Conservation (phyloP, 2,888 invertebrate genomes). For the Ichneumoninae sp. region DNA sequence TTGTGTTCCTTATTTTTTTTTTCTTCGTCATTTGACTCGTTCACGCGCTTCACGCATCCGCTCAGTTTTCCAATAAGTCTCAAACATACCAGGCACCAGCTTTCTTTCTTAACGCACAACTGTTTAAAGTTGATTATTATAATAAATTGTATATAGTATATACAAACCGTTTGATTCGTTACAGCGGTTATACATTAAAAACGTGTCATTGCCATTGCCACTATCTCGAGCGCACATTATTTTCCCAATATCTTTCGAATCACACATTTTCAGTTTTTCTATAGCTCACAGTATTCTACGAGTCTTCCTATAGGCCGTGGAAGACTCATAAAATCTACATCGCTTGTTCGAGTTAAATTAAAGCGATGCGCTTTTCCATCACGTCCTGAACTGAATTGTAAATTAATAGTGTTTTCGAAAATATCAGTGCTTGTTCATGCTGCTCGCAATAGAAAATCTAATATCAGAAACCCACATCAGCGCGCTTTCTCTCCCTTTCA, state of each 20-base stretch:
- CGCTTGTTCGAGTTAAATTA: slow-evolving; percentile 16
- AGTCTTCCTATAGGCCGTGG: slow-evolving; percentile 62
- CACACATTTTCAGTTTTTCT: slow-evolving; percentile 50
- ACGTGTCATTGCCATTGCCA: slow-evolving; percentile 68
- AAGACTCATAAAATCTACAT: slow-evolving; percentile 52
- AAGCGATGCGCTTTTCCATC: not conserved
- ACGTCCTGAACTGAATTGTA: slow-evolving; percentile 1
- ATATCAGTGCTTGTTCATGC: slow-evolving; percentile 14
- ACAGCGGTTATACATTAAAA: slow-evolving; percentile 74
- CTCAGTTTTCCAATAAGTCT: slow-evolving; percentile 38
- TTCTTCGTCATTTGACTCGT: slow-evolving; percentile 47
- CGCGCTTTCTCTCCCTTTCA: not conserved
- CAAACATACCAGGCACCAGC: slow-evolving; percentile 44
- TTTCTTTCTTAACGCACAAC: slow-evolving; percentile 56
- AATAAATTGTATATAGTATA: slow-evolving; percentile 78
- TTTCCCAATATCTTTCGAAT: slow-evolving; percentile 19
- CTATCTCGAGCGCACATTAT: slow-evolving; percentile 50
- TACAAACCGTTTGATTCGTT: slow-evolving; percentile 77
- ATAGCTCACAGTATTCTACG: slow-evolving; percentile 43
- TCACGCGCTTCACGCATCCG: slow-evolving; percentile 17
- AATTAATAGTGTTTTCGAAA: not conserved
- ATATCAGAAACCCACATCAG: slow-evolving; percentile 40
- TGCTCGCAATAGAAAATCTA: slow-evolving; percentile 43
- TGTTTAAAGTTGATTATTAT: slow-evolving; percentile 70
- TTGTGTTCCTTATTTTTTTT: slow-evolving; percentile 62